Base-by-base conservation (phyloP, 2,888 invertebrate species). In the Dilophus febrilis region DNA sequence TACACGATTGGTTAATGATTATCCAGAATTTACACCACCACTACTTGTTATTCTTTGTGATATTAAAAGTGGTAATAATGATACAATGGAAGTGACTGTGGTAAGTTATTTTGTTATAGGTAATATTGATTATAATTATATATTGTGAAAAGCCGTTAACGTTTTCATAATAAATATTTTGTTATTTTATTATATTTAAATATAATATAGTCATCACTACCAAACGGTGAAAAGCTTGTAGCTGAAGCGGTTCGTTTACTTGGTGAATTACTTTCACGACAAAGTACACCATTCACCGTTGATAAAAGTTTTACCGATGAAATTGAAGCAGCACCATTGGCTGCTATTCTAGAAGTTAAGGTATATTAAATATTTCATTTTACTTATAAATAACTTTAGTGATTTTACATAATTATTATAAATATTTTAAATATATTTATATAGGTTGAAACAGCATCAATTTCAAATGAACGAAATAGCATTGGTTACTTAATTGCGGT, bases 41-140 rank as follows among this genome's bases (percentile, higher is more conserved):
- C 70, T 74, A 42, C 65, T 88, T 5, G 78, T 83, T 40, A 66
- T 90, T 34, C 70, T 88, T n/a, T 91, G 91, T 56, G 86, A 85
- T 54, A 64, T 87, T 30, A 82, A 86, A 49, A 67, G 73, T 8
- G 77, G 77, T 36, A 79, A 77, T 47, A 81, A 82, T 50, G 83
- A 87, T 54, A 79, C 85, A 8, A 71, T 91, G 36, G 87, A 88
- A 59, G 77, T 91, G 39, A 83, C 88, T 28, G 63, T 86, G 69
- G 86, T 86, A 59, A 74, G 74, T 67, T 3, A n/a, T n/a, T n/a
- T n/a, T n/a, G n/a, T n/a, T n/a, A n/a, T n/a, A n/a, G n/a, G n/a
- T n/a, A n/a, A n/a, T n/a, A n/a, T n/a, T n/a, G n/a, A n/a, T 1
- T 13, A 31, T 33, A n/a, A n/a, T n/a, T n/a, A n/a, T n/a, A n/a